Evolutionary conservation across 2,888 invertebrate species (phyloP), one percentile per base, ranked within the genome.

Genomic region (Rhogogaster chlorosoma): DNA sequence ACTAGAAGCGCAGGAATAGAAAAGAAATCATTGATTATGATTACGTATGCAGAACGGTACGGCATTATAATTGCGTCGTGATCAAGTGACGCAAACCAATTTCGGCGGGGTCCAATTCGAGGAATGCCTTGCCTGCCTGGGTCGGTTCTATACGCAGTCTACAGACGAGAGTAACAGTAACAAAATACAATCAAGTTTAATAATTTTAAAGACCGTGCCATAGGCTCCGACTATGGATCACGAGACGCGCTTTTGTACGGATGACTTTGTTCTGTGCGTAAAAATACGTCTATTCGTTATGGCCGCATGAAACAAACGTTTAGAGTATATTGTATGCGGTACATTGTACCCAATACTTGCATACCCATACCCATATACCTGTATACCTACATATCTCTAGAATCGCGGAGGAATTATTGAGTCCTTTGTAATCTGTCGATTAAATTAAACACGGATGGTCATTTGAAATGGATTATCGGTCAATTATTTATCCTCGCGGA

Each of bases 31-130:
- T n/a, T 57, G 61, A 61, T 12, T 61, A 61, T 1, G 26, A 61
- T 61, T 26, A 61, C 12, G 61, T 61, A 61, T 61, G 61, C 61
- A 61, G 2, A 26, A 61, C 67, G 67, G 67, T 67, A 26, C 67
- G 29, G 32, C 32, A 67, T 67, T 67, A 67, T 42, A 73, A 73
- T 73, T 73, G 71, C 42, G 71, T 42, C 71, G 42, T 42, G 71
- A 73, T 73, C n/a, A 73, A 38, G 71, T 42, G 71, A 73, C 71
- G 42, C 71, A 73, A 42, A 38, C 70, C 38, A 73, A 73, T 73
- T 73, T 22, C 42, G n/a, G 10, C 42, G 26, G 42, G 71, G 71
- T 73, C 71, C 71, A 26, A 73, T 73, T 73, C 71, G 42, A 73
- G 71, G 71, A 73, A 73, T 73, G 71, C 36, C n/a, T 70, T 32